Evolutionary conservation across 2,797 vertebrate genomes (phyloP).

Genomic region (Triplophysa bombifrons): DNA sequence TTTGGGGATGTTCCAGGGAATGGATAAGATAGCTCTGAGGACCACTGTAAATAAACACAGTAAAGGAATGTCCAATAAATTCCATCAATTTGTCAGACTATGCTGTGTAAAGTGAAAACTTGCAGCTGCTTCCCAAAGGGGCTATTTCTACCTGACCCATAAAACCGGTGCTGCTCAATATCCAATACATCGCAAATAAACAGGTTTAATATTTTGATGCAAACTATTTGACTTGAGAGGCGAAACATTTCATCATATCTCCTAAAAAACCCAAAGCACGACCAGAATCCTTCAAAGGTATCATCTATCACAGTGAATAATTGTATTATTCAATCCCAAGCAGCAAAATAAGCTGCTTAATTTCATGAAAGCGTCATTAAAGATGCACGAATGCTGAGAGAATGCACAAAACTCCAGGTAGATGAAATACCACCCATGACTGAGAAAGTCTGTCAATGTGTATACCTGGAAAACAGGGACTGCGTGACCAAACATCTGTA

Average conservation of each 20-base stretch:
- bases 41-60: slow-evolving; percentile 14
- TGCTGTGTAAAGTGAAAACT: background rate
- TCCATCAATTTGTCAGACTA: slow-evolving; percentile 14
- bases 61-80: slow-evolving; percentile 4
- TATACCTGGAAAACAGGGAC: background rate
- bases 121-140: background rate
- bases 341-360: background rate
- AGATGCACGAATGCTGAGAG: slow-evolving; percentile 25
- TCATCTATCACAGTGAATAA: slow-evolving; percentile 13
- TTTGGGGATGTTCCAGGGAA: slow-evolving; percentile 17
- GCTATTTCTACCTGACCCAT: slow-evolving; percentile 3
- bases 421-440: slow-evolving; percentile 23
- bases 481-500: slow-evolving; percentile 15
- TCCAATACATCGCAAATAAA: background rate
- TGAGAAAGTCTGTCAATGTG: slow-evolving; percentile 17
- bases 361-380: slow-evolving; percentile 18
- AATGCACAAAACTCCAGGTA: slow-evolving; percentile 3
- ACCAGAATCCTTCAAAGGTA: background rate
- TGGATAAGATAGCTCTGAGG: background rate
- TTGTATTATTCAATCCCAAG: slow-evolving; percentile 11
- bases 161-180: no score
- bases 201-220: slow-evolving; percentile 1
- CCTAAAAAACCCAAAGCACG: background rate
- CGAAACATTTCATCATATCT: slow-evolving; percentile 20
- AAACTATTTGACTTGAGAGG: slow-evolving; percentile 1